Conservation (phyloP, 1,140 invertebrate species). For the Macrobrachium nipponense region DNA sequence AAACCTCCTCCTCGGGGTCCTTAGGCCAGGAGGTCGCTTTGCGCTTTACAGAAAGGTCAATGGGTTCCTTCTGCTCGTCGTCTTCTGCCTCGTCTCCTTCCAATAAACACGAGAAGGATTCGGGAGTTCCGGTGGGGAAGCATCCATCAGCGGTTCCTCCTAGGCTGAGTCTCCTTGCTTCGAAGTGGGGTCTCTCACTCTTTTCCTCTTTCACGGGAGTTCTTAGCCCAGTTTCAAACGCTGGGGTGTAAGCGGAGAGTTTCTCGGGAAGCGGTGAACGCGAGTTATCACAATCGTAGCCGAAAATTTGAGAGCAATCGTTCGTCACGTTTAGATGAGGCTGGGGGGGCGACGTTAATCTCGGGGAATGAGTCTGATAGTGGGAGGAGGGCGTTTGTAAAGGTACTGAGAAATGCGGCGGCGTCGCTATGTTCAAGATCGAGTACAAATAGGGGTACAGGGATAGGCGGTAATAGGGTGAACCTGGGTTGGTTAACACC, state of each 20-base stretch:
- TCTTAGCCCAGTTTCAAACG: no score
- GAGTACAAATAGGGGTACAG: background rate
- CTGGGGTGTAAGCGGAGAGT: no score
- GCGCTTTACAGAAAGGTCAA: background rate
- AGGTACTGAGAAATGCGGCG: background rate
- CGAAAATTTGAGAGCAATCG: no score
- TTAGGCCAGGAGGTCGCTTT: background rate
- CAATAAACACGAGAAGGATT: background rate
- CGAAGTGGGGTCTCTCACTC: no score
- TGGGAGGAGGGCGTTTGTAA: background rate
- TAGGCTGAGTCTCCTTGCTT: no score
- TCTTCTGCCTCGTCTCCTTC: background rate
- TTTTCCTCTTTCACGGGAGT: no score
- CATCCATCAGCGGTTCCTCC: no score
- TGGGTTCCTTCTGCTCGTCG: constrained; percentile 5
- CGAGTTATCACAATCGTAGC: no score
- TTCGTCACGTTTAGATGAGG: background rate
- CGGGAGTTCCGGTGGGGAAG: no score
- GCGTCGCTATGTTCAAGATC: background rate
- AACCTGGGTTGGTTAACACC: background rate
- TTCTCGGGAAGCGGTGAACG: no score
- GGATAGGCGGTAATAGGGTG: background rate
- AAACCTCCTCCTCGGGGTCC: background rate
- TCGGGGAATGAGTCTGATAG: background rate
- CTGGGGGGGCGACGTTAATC: background rate